phyloP scores from a whole-genome alignment of 2,113 vertebrate genomes.

The Polyodon spathula region DNA sequence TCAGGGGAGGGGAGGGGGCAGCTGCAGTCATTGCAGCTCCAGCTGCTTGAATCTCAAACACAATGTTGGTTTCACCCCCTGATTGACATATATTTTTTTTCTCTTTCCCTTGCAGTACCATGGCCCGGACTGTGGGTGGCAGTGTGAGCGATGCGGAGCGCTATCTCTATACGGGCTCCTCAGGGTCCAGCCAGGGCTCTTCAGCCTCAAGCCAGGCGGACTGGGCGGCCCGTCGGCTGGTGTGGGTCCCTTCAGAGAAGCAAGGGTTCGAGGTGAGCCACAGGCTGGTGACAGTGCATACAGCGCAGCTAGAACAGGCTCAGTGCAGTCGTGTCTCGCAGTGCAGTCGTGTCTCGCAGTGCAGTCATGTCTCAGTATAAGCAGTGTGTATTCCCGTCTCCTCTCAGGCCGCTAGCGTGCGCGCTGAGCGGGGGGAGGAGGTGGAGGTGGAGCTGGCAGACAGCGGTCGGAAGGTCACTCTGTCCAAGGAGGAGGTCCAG shows the following conservation, averaged over 20 bases:
- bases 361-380: not conserved
- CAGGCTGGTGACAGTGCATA: not conserved
- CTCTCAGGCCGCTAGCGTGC: conserved; percentile 56
- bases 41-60: too few species aligned
- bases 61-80: too few species aligned
- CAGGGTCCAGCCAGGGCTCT: conserved; percentile 29
- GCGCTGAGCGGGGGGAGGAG: conserved; percentile 59
- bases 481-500: conserved; percentile 66
- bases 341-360: not conserved
- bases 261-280: conserved; percentile 57
- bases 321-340: too few species aligned
- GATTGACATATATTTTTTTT: too few species aligned
- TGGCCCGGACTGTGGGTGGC: conserved; percentile 24
- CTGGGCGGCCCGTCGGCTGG: conserved; percentile 63
- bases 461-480: conserved; percentile 54
- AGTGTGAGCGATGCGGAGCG: conserved; percentile 53
- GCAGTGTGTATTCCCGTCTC: not conserved
- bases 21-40: too few species aligned
- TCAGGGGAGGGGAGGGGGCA: too few species aligned
- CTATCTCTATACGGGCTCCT: conserved; percentile 59
- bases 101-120: conserved; percentile 31
- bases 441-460: conserved; percentile 61
- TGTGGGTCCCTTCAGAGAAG: conserved; percentile 65
- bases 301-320: too few species aligned
- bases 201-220: conserved; percentile 59